Percentiles rank a stretch among this genome's conserved stretches.
Evolutionary conservation across 2,888 invertebrate genomes (phyloP).

Genomic region (Volucella inflata): DNA sequence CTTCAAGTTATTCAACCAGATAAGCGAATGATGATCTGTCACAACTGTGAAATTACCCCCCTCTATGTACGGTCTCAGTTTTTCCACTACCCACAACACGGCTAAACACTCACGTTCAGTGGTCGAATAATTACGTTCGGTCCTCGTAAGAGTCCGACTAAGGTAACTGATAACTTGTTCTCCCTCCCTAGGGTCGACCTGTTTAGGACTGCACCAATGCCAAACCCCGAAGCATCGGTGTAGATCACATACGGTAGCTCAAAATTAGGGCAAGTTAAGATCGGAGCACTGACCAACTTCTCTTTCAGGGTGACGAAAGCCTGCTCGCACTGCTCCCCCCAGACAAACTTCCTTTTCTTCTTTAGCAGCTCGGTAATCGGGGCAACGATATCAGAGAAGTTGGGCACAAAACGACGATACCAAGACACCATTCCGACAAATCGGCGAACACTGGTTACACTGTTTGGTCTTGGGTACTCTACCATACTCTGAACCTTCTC

Average conservation of each 20-base stretch:
- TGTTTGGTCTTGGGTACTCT: too few species aligned
- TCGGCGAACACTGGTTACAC: too few species aligned
- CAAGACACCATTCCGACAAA: too few species aligned
- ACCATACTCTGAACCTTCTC: too few species aligned
- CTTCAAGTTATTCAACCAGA: conserved; percentile 56
- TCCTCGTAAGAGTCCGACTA: background rate
- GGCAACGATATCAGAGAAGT: too few species aligned
- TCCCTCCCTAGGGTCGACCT: background rate
- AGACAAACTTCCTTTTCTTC: too few species aligned
- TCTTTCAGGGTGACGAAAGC: too few species aligned
- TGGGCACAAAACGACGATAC: too few species aligned
- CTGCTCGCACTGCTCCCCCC: too few species aligned
- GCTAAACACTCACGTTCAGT: conserved; percentile 20
- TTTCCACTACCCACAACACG: too few species aligned
- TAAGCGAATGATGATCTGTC: conserved; percentile 32
- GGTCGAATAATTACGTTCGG: conserved; percentile 42
- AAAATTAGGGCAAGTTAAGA: conserved; percentile 34
- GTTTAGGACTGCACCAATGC: conserved; percentile 50
- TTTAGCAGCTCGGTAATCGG: too few species aligned
- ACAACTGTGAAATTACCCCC: conserved; percentile 48
- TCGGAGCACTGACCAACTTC: conserved; percentile 1
- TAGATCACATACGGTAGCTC: conserved; percentile 23
- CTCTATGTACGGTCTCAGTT: conserved; percentile 37
- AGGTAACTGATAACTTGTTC: conserved; percentile 8
- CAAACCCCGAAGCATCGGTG: conserved; percentile 48